These are phyloP conservation scores for Sphyrna mokarran DNA, from an alignment of 2,113 vertebrate species.

Conservation along the genomic window DNA sequence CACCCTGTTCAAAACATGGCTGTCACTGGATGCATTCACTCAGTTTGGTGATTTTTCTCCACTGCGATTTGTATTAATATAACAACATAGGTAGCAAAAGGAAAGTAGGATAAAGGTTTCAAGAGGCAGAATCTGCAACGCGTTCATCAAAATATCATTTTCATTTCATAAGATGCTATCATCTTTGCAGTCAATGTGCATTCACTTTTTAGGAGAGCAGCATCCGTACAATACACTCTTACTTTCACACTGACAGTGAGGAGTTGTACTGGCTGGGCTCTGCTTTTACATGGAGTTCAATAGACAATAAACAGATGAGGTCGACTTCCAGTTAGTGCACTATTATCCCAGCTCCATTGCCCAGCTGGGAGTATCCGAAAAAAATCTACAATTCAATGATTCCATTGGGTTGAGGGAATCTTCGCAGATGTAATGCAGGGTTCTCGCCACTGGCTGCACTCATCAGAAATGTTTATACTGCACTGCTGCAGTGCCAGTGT, in stretches of 20 bases:
- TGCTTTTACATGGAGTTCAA: neutral
- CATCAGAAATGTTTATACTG: neutral
- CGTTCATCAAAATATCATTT: slow-evolving; percentile 5
- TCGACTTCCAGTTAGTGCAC: neutral
- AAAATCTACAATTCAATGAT: neutral
- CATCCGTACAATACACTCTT: neutral
- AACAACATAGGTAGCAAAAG: no score
- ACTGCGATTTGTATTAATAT: neutral
- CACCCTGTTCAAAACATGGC: neutral
- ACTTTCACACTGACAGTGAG: neutral
- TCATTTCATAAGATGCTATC: neutral
- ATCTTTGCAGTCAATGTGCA: neutral
- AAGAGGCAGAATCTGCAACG: neutral
- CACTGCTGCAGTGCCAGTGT: neutral
- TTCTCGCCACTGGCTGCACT: neutral
- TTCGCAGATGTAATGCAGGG: neutral
- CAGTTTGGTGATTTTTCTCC: neutral
- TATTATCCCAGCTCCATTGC: neutral
- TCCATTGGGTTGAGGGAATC: neutral
- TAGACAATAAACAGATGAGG: neutral
- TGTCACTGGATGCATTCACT: neutral
- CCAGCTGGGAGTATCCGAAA: neutral
- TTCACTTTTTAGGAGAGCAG: slow-evolving; percentile 4
- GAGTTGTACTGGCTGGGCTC: neutral
- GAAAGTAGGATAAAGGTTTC: neutral